phyloP scores from a whole-genome alignment of 2,113 vertebrate species.

The Poecilia latipinna region DNA sequence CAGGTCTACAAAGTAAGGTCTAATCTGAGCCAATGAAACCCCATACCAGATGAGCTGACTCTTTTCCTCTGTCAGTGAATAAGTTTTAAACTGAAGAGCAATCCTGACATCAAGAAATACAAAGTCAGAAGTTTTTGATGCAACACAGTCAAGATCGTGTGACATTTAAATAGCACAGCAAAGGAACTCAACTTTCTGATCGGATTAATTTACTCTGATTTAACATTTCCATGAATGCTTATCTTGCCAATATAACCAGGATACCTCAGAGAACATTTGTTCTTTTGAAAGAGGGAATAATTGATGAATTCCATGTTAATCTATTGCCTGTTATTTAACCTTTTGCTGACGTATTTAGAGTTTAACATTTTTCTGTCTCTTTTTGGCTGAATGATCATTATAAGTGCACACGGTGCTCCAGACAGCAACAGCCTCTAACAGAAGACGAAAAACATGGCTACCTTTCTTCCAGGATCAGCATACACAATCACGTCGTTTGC shows the following conservation, averaged over 20 bases:
- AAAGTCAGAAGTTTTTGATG: neutral
- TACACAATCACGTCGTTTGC: constrained; percentile 47
- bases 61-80: no score
- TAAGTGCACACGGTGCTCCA: constrained; percentile 21
- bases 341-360: no score
- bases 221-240: constrained; percentile 20
- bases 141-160: neutral
- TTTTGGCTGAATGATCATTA: constrained; percentile 15
- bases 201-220: constrained; percentile 14
- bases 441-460: constrained; percentile 12
- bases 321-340: no score
- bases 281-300: neutral
- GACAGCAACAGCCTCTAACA: constrained; percentile 7
- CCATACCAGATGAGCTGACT: no score
- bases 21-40: no score
- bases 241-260: constrained; percentile 10
- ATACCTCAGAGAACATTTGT: constrained; percentile 18
- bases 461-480: constrained; percentile 35
- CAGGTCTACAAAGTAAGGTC: no score
- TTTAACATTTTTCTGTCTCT: no score
- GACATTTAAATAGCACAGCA: neutral
- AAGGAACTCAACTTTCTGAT: neutral
- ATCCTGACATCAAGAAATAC: neutral
- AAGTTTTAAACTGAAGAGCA: neutral
- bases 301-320: no score